A percentile compares a stretch with the other conserved stretches of the same genome.
Evolutionary conservation across 2,113 vertebrate species (phyloP).

Genomic region (Tyrannus savana): DNA sequence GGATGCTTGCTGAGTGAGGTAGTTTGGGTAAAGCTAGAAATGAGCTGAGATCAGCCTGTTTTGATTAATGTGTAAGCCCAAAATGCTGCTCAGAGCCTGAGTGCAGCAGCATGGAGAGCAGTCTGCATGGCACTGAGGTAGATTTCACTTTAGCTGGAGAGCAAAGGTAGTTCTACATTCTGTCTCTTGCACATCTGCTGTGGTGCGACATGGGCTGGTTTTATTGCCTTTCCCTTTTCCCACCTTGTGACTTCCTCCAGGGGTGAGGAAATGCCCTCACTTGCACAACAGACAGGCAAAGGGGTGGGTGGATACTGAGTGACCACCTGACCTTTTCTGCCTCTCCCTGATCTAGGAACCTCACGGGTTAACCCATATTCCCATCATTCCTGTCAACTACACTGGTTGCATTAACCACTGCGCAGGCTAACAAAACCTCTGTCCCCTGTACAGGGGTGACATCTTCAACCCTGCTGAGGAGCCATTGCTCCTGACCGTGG

Average conservation of each 20-base stretch:
- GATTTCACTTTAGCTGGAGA: not conserved
- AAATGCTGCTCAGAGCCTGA: not conserved
- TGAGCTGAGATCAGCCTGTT: constrained; percentile 6
- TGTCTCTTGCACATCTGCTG: not conserved
- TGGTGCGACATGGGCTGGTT: not conserved
- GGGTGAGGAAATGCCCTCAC: not conserved
- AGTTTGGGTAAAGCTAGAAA: not conserved
- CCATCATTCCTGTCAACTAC: not conserved
- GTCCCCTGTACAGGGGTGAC: not conserved
- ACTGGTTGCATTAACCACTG: no score
- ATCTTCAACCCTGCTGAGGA: not conserved
- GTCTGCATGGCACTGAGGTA: not conserved
- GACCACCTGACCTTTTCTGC: not conserved
- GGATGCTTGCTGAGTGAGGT: not conserved
- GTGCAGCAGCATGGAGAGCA: not conserved
- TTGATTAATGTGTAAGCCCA: not conserved
- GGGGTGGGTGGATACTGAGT: not conserved
- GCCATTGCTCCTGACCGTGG: not conserved
- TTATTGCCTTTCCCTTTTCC: not conserved
- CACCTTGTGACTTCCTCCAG: not conserved
- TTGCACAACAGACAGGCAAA: not conserved
- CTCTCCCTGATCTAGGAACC: not conserved
- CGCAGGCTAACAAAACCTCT: not conserved
- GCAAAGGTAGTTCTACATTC: not conserved
- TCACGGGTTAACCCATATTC: not conserved